A percentile compares a stretch with the other conserved stretches of the same genome.
These are phyloP conservation scores for Eupristina koningsbergeri DNA, from an alignment of 1,140 invertebrate species.

Conservation along the genomic window DNA sequence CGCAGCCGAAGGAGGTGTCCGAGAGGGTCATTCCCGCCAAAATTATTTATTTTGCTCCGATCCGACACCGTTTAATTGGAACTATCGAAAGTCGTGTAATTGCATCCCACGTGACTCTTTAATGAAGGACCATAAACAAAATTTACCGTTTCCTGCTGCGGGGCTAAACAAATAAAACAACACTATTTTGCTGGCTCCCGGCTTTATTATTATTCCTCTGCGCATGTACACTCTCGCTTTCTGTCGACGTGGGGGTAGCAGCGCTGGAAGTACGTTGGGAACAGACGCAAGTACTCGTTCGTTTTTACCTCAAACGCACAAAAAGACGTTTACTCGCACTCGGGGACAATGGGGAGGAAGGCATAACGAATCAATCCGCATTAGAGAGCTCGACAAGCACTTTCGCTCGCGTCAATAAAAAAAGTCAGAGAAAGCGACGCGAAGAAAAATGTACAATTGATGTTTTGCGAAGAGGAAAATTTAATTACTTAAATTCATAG, in stretches of 20 bases:
- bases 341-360: not conserved
- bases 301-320: not conserved
- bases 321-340: not conserved
- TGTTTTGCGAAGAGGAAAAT: conserved; percentile 55
- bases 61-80: not conserved
- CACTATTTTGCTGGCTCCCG: no score
- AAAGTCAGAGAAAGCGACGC: conserved; percentile 17
- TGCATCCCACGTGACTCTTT: not conserved
- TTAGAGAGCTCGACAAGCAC: not conserved
- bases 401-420: not conserved
- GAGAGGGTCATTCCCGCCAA: not conserved
- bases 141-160: not conserved
- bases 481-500: conserved; percentile 61
- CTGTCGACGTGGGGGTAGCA: no score
- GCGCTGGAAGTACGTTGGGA: not conserved
- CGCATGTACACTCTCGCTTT: no score
- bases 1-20: no score
- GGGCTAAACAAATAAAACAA: not conserved
- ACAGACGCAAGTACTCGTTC: not conserved
- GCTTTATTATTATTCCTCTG: no score
- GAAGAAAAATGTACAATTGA: conserved; percentile 51
- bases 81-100: not conserved
- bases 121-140: not conserved
- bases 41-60: conserved; percentile 15
- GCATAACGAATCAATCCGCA: not conserved